Base-by-base conservation (phyloP, 2,888 invertebrate species). In the Hypena proboscidalis region DNA sequence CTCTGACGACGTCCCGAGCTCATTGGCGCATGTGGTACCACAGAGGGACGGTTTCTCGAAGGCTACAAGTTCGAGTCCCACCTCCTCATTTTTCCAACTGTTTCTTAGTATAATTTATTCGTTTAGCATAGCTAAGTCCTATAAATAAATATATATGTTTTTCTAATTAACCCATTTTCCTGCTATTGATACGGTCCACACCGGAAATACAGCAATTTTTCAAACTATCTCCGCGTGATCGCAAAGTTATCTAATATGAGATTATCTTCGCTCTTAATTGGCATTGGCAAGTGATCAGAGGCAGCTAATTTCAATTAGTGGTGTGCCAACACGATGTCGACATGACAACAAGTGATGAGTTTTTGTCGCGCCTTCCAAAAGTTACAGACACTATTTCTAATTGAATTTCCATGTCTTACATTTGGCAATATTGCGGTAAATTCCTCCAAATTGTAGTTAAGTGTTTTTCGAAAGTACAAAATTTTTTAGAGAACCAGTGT, bases 201-300 rank as follows among this genome's bases (percentile, higher is more conserved):
- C 29, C 37, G 43, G 46, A 55, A 51, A 39, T 38, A 9, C 14
- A 5, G 52, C 35, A 45, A 29, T 38, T 40, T 25, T 35, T 17
- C 11, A 29, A 22, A 38, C 13, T 25, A 31, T 30, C 35, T 35
- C 21, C 13, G 6, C 2, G 9, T 36, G 34, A 43, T 47, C 19
- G 11, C 25, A 9, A 10, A 48, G 41, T 57, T 44, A 47, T 50
- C 48, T 58, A 32, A 55, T 44, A 44, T 29, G 22, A 55, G 25
- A 48, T 58, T 50, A 64, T 64, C 52, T 61, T 27, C 29, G 58
- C 47, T 62, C 50, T 63, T 75, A 77, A 73, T 77, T 72, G 70
- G 52, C 66, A 77, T 74, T 78, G 77, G 77, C 77, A 76, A 74
- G 52, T 50, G 66, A 70, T 74, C 68, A 65, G 57, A 58, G 58